These are phyloP conservation scores for Rugalucina vietnamica DNA, from an alignment of 2,888 invertebrate genomes.

Conservation along the genomic window DNA sequence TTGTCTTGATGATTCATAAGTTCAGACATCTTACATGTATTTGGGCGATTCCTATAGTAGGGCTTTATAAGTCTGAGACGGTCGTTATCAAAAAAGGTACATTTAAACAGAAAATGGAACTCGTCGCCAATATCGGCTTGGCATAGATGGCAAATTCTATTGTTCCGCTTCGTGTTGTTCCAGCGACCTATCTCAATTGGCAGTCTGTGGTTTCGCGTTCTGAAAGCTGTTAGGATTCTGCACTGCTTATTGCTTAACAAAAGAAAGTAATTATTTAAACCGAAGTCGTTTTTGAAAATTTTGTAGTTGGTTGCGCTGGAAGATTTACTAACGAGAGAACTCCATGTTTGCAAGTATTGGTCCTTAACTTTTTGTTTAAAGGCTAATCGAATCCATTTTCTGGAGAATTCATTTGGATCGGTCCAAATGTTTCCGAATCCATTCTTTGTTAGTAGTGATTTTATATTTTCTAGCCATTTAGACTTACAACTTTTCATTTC, in stretches of 20 bases:
- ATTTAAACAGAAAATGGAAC: background rate
- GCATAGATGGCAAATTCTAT: background rate
- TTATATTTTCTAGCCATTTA: background rate
- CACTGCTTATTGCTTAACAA: background rate
- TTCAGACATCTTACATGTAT: background rate
- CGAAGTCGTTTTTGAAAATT: background rate
- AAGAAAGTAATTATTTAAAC: background rate
- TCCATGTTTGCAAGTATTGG: background rate
- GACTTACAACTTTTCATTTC: background rate
- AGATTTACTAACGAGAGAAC: background rate
- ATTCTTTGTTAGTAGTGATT: background rate
- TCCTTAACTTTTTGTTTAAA: background rate
- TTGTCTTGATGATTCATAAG: background rate
- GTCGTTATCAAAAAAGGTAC: background rate
- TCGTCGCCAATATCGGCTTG: background rate
- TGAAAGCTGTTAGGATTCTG: background rate
- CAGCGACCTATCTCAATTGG: background rate
- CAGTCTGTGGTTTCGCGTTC: background rate
- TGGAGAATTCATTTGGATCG: background rate
- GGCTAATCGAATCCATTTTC: background rate
- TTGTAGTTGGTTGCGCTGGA: background rate
- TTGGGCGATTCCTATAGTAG: background rate
- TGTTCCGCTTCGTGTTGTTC: background rate
- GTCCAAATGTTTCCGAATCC: background rate
- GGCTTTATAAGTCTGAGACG: background rate